These are phyloP conservation scores for Caenorhabditis sp. DNA, from an alignment of 2,888 invertebrate species.

Conservation along the genomic window DNA sequence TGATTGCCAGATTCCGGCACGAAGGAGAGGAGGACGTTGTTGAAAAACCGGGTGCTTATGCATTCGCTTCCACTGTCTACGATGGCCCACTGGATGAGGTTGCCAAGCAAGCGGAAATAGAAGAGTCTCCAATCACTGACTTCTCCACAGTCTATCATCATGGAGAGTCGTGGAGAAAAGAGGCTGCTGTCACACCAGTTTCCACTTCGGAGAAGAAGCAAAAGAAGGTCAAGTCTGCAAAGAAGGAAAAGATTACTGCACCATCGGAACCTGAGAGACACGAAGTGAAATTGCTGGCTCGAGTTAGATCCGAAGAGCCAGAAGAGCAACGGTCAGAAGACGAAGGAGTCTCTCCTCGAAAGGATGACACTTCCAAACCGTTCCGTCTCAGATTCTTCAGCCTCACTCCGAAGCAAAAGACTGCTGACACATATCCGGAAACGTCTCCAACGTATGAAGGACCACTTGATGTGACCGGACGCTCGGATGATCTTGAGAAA, in stretches of 20 bases:
- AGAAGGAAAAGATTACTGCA: conserved; percentile 32
- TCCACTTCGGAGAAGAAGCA: conserved; percentile 10
- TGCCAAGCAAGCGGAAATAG: conserved; percentile 37
- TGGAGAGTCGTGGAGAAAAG: conserved; percentile 60
- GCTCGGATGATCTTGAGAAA: conserved; percentile 57
- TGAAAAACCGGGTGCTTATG: conserved; percentile 49
- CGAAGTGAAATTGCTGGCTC: conserved; percentile 42
- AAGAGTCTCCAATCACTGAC: conserved; percentile 34
- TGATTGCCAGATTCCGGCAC: conserved; percentile 43
- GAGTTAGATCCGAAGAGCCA: conserved; percentile 35
- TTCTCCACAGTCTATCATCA: conserved; percentile 62
- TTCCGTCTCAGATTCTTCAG: conserved; percentile 48
- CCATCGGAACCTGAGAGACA: conserved; percentile 37
- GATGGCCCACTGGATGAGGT: conserved; percentile 63
- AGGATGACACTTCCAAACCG: conserved; percentile 23
- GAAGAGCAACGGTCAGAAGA: conserved; percentile 17
- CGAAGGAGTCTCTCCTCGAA: neutral
- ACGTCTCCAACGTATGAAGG: conserved; percentile 47
- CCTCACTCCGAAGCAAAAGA: conserved; percentile 13
- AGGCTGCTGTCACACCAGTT: conserved; percentile 13
- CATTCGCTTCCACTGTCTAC: conserved; percentile 39
- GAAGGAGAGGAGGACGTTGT: conserved; percentile 59
- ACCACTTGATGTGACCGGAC: conserved; percentile 50
- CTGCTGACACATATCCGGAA: conserved; percentile 15
- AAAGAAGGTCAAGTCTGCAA: conserved; percentile 31